These are phyloP conservation scores for Camponotus pennsylvanicus DNA, from an alignment of 1,140 invertebrate genomes.

Conservation along the genomic window DNA sequence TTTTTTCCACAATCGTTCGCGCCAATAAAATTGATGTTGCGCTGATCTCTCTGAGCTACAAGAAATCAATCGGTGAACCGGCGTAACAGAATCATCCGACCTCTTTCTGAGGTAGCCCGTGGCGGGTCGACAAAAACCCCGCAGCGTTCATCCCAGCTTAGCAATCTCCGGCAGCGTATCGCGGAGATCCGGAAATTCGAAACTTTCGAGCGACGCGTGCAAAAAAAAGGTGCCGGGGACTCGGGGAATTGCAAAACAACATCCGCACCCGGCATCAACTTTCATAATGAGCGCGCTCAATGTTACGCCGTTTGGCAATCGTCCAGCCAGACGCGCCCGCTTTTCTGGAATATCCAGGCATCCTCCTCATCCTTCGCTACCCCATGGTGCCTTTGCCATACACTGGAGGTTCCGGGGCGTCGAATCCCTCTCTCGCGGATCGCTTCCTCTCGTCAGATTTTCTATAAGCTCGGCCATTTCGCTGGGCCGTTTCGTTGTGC, in stretches of 20 bases:
- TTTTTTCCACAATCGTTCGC: constrained; percentile 30
- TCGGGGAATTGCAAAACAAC: constrained; percentile 82
- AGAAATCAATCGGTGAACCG: constrained; percentile 65
- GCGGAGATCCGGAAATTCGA: constrained; percentile 77
- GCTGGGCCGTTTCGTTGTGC: constrained; percentile 70
- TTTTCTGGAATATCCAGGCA: constrained; percentile 67
- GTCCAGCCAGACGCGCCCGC: constrained; percentile 76
- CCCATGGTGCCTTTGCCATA: constrained; percentile 47
- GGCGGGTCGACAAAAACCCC: constrained; percentile 57
- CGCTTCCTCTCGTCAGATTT: constrained; percentile 76
- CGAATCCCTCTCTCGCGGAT: constrained; percentile 71
- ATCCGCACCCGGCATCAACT: constrained; percentile 79
- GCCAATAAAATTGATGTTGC: constrained; percentile 49
- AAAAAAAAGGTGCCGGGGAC: constrained; percentile 76
- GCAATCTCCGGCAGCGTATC: constrained; percentile 66
- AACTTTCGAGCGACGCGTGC: constrained; percentile 77
- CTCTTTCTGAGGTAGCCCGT: constrained; percentile 50
- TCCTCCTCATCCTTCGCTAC: constrained; percentile 48
- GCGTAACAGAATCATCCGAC: constrained; percentile 51
- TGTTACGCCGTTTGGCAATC: constrained; percentile 81
- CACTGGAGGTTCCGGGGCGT: constrained; percentile 59
- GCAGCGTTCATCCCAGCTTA: constrained; percentile 11
- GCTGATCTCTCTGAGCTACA: constrained; percentile 42
- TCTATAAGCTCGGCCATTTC: constrained; percentile 77
- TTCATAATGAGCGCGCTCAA: constrained; percentile 82